Conservation (phyloP, 2,888 invertebrate species). For the Thymelicus sylvestris region DNA sequence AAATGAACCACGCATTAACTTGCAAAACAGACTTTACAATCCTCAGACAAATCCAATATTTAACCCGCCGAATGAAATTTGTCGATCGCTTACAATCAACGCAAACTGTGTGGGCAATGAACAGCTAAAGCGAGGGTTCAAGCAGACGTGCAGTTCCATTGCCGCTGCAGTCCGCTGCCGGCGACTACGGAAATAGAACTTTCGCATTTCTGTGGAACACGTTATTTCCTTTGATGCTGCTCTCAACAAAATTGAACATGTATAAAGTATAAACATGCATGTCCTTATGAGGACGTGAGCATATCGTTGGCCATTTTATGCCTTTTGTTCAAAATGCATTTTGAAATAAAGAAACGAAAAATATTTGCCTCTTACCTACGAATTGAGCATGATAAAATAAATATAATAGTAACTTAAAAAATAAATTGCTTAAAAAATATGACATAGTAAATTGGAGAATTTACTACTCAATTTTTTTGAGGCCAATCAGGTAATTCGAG, state of each 20-base stretch:
- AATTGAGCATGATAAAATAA: too few species aligned
- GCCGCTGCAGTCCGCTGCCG: background rate
- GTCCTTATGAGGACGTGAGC: background rate
- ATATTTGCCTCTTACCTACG: too few species aligned
- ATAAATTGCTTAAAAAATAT: too few species aligned
- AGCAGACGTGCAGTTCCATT: background rate
- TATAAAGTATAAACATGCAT: background rate
- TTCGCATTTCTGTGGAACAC: conserved; percentile 12
- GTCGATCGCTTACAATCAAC: background rate
- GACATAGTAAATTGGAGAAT: too few species aligned
- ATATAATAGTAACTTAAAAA: too few species aligned
- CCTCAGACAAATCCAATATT: too few species aligned
- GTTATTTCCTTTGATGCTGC: conserved; percentile 13
- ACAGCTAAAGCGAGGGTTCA: background rate
- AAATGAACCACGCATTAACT: too few species aligned
- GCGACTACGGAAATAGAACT: conserved; percentile 27
- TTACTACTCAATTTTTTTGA: too few species aligned
- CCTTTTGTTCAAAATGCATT: too few species aligned
- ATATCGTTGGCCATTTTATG: background rate
- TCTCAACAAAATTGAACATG: conserved; percentile 2
- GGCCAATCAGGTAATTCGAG: too few species aligned
- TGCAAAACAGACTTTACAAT: too few species aligned
- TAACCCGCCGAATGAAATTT: background rate
- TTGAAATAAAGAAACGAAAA: too few species aligned
- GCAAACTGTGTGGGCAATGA: background rate